Base-by-base conservation (phyloP, 2,888 invertebrate species). In the Epirrita christyi region DNA sequence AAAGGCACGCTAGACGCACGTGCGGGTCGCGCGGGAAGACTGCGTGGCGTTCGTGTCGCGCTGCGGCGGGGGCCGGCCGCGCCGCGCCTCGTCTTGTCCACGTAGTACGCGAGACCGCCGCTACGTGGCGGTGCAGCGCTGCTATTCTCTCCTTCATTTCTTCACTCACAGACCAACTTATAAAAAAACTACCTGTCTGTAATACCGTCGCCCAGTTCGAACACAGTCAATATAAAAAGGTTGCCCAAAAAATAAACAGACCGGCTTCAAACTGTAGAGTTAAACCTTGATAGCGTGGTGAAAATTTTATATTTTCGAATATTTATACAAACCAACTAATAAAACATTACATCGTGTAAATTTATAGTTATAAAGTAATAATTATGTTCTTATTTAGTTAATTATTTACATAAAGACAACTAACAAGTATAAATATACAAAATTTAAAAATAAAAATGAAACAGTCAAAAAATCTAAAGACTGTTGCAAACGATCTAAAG, bases 1-100 rank as follows among this genome's bases (percentile, higher is more conserved):
- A 63, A 75, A 75, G 73, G 81, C 81, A 87, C 87, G 84, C 85
- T 83, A 82, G 86, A 82, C 81, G 83, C 91, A 91, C 90, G 91
- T 90, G 90, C 85, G 87, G 79, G 66, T 78, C 86, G 89, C 91
- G 91, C 91, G 91, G 88, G 88, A 92, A 92, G 91, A 92, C 91
- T 92, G 91, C 91, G 91, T 92, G 91, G 91, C 91, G 90, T 77
- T 85, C 73, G 81, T 70, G 74, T 77, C 75, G 80, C 76, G 80
- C 75, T 74, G 81, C 82, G 78, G 81, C 69, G 83, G 85, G 85
- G 81, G 86, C 73, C 80, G 85, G 84, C n/a, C n/a, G n/a, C 80
- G 85, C 73, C 80, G 77, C 76, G 72, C 73, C 64, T 68, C 68
- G 71, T 74, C 73, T 70, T 67, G 70, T 68, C 67, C 61, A 32